Conservation (phyloP, 2,888 invertebrate genomes). For the Diarsia dahlii region DNA sequence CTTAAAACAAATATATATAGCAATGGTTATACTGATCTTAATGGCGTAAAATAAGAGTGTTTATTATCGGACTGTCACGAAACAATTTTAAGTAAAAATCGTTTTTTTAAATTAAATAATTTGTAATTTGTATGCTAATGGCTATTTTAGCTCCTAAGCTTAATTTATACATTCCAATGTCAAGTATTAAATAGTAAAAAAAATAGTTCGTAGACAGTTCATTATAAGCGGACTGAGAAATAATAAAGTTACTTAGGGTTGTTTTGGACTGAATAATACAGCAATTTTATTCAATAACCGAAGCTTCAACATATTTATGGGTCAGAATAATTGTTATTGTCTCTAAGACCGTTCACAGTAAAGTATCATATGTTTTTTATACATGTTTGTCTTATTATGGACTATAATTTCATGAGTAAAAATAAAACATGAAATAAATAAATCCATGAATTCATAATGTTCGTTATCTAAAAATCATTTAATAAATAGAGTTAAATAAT, state of each 20-base stretch:
- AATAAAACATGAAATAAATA: neutral
- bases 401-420: neutral
- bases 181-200: neutral
- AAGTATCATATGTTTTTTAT: neutral
- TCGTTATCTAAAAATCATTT: neutral
- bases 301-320: neutral
- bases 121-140: neutral
- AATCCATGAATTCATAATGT: neutral
- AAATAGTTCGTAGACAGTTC: neutral
- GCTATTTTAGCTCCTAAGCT: neutral
- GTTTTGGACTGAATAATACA: neutral
- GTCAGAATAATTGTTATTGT: neutral
- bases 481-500: too few relatives aligned
- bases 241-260: too few relatives aligned
- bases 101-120: conserved; percentile 1
- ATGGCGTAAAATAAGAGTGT: neutral
- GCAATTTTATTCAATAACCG: too few relatives aligned
- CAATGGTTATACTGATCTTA: conserved; percentile 13
- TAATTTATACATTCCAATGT: neutral
- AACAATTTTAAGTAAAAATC: conserved; percentile 9
- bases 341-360: too few relatives aligned
- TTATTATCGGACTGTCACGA: neutral
- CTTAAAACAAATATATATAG: too few relatives aligned
- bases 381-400: neutral
- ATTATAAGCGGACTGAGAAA: neutral